Evolutionary conservation across 2,888 invertebrate species (phyloP).

Genomic region (Phlogophora meticulosa): DNA sequence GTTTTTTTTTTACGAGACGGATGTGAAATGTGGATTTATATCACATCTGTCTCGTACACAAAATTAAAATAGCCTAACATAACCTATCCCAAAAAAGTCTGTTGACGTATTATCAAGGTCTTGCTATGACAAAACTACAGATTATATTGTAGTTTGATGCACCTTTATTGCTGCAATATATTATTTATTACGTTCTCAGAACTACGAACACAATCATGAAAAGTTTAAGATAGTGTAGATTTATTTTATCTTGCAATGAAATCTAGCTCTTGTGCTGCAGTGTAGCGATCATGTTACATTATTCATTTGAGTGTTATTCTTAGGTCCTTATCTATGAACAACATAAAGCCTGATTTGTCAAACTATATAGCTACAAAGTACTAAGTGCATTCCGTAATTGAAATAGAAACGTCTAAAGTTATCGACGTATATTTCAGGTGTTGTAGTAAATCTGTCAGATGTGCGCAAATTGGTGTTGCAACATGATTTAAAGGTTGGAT

Average conservation of each 20-base stretch:
- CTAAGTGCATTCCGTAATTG: slow-evolving; percentile 48
- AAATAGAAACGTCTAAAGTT: slow-evolving; percentile 38
- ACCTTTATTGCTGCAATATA: slow-evolving; percentile 21
- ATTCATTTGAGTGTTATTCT: slow-evolving; percentile 57
- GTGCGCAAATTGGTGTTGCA: slow-evolving; percentile 70
- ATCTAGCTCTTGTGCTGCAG: slow-evolving; percentile 53
- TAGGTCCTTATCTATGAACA: slow-evolving; percentile 41
- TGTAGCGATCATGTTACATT: slow-evolving; percentile 59
- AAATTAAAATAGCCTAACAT: background rate
- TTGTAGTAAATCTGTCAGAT: slow-evolving; percentile 68
- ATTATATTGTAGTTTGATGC: slow-evolving; percentile 2
- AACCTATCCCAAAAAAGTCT: background rate
- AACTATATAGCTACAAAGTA: slow-evolving; percentile 20
- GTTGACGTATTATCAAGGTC: background rate
- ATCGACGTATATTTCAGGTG: slow-evolving; percentile 54
- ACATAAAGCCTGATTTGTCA: slow-evolving; percentile 53
- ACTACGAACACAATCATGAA: slow-evolving; percentile 31
- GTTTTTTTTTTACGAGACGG: no score
- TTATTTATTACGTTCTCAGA: slow-evolving; percentile 42
- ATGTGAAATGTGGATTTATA: no score
- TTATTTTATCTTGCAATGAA: slow-evolving; percentile 59
- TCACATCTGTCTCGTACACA: no score
- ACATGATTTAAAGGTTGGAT: slow-evolving; percentile 62
- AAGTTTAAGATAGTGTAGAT: slow-evolving; percentile 42
- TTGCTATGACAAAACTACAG: slow-evolving; percentile 3